Evolutionary conservation across 2,113 vertebrate species (phyloP).

Genomic region (Xyrauchen texanus): DNA sequence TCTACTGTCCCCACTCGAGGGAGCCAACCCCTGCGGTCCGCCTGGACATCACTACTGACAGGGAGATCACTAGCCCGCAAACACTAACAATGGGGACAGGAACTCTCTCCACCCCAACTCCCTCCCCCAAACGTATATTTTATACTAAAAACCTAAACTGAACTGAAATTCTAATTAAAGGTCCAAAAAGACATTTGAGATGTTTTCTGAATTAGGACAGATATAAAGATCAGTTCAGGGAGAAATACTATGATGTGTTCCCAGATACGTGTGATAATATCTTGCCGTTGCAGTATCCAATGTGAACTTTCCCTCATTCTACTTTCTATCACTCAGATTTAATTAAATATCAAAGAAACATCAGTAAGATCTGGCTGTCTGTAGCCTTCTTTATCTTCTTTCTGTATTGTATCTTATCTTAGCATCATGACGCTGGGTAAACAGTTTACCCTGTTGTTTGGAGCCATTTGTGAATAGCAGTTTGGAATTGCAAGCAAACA

Average conservation of each 20-base stretch:
- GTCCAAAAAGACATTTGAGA: not conserved
- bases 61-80: too few species aligned
- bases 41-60: too few species aligned
- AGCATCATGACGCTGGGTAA: not conserved
- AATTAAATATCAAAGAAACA: constrained; percentile 29
- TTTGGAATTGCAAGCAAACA: constrained; percentile 38
- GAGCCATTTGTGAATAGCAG: constrained; percentile 38
- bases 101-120: too few species aligned
- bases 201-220: not conserved
- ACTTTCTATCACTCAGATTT: constrained; percentile 4
- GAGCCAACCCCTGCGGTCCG: too few species aligned
- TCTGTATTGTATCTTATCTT: constrained; percentile 6
- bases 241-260: not conserved
- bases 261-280: not conserved
- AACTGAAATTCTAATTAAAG: not conserved
- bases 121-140: not conserved
- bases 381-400: constrained; percentile 2
- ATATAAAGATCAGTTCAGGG: constrained; percentile 6
- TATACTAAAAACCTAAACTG: not conserved
- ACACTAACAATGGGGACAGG: too few species aligned
- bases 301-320: not conserved
- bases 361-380: constrained; percentile 12
- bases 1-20: too few species aligned
- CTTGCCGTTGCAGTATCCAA: not conserved
- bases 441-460: not conserved